These are phyloP conservation scores for Paramisgurnus dabryanus DNA, from an alignment of 2,113 vertebrate species.

Conservation along the genomic window DNA sequence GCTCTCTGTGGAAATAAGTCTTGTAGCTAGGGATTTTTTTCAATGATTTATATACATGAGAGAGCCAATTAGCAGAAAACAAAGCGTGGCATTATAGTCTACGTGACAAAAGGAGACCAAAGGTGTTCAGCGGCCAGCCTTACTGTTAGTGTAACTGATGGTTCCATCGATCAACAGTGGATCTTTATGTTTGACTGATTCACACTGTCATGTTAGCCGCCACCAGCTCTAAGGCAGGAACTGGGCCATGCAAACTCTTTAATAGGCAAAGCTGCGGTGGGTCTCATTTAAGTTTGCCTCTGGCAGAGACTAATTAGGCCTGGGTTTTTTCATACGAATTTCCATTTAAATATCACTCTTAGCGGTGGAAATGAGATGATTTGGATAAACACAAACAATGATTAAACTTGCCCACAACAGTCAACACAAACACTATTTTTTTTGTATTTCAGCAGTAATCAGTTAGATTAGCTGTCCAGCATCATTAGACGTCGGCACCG, in stretches of 20 bases:
- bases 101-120: conserved; percentile 59
- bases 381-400: conserved; percentile 35
- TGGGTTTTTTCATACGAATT: conserved; percentile 25
- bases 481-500: not conserved
- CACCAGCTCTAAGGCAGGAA: conserved; percentile 64
- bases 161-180: conserved; percentile 73
- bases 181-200: conserved; percentile 69
- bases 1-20: conserved; percentile 55
- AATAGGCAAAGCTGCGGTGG: conserved; percentile 51
- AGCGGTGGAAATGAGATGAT: conserved; percentile 11
- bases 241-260: conserved; percentile 64
- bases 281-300: conserved; percentile 41
- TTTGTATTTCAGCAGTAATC: conserved; percentile 28
- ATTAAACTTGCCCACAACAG: conserved; percentile 9
- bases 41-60: conserved; percentile 71
- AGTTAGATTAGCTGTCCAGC: conserved; percentile 4
- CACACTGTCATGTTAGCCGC: conserved; percentile 61
- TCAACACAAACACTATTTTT: not conserved
- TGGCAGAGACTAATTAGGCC: conserved; percentile 39
- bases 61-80: conserved; percentile 73
- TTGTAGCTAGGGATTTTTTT: conserved; percentile 55
- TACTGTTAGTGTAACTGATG: conserved; percentile 65
- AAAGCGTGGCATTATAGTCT: conserved; percentile 69
- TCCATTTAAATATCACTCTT: conserved; percentile 26
- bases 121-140: conserved; percentile 64